These are phyloP conservation scores for Anthonomus grandis DNA, from an alignment of 1,140 invertebrate genomes.

Conservation along the genomic window DNA sequence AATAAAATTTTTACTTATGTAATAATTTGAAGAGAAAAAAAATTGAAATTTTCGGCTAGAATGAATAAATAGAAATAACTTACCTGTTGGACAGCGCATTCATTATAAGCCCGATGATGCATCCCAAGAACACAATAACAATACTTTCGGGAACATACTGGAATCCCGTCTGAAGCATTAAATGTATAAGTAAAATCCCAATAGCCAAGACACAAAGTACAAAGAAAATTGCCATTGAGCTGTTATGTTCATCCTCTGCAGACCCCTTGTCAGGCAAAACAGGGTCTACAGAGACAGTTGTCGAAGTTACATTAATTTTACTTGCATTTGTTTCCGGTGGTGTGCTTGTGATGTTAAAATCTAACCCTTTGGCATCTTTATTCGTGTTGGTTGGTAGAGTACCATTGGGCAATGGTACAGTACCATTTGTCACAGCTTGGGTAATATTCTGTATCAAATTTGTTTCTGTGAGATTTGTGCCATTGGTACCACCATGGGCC, in stretches of 20 bases:
- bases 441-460: background rate
- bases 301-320: slow-evolving; percentile 46
- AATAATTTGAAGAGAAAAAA: no score
- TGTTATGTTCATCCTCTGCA: slow-evolving; percentile 92
- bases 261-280: slow-evolving; percentile 81
- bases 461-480: background rate
- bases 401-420: background rate
- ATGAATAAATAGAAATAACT: no score
- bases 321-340: slow-evolving; percentile 12
- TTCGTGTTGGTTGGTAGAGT: background rate
- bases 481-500: background rate
- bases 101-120: slow-evolving; percentile 85
- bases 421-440: background rate
- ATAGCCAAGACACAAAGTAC: slow-evolving; percentile 88
- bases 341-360: slow-evolving; percentile 8
- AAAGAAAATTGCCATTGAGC: slow-evolving; percentile 95
- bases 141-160: slow-evolving; percentile 96
- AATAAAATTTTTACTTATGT: no score
- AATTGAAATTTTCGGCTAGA: no score
- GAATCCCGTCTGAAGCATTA: slow-evolving; percentile 92
- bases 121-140: slow-evolving; percentile 94
- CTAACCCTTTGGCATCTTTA: background rate
- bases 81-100: slow-evolving; percentile 85
- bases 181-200: slow-evolving; percentile 91
- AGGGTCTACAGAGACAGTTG: slow-evolving; percentile 56